Evolutionary conservation across 2,113 vertebrate species (phyloP).

Genomic region (rat (Rattus norvegicus)): DNA sequence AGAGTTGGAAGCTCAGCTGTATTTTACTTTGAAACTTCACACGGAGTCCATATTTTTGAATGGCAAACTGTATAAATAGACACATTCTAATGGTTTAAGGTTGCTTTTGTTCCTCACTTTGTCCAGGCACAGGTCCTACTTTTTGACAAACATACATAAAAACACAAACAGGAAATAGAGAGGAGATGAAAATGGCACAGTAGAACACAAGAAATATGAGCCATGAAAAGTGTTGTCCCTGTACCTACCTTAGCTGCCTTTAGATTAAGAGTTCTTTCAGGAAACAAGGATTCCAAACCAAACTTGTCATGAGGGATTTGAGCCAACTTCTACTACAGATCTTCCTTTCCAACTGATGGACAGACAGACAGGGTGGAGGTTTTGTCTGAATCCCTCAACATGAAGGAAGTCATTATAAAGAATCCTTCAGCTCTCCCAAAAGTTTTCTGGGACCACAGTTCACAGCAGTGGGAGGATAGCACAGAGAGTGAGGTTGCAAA

Average conservation of each 20-base stretch:
- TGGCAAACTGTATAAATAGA: neutral
- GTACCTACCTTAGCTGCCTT: neutral
- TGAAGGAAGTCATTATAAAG: neutral
- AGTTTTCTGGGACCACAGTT: no score
- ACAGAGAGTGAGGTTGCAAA: neutral
- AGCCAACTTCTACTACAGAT: neutral
- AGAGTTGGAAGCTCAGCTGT: neutral
- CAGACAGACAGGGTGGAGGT: neutral
- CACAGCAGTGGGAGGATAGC: neutral
- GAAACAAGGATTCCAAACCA: neutral
- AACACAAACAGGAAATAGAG: neutral
- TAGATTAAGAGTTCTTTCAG: neutral
- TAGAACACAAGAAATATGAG: neutral
- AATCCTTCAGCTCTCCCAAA: neutral
- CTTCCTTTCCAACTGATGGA: neutral
- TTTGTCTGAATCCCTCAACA: neutral
- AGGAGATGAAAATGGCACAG: neutral
- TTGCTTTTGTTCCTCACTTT: neutral
- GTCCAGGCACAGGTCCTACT: neutral
- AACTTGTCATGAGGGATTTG: neutral
- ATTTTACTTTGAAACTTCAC: neutral
- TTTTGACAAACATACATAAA: neutral
- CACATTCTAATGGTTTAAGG: slow-evolving; percentile 20
- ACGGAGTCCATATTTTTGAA: neutral
- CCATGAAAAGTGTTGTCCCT: neutral